These are phyloP conservation scores for Octodonta nipae DNA, from an alignment of 2,888 invertebrate genomes.

Conservation along the genomic window DNA sequence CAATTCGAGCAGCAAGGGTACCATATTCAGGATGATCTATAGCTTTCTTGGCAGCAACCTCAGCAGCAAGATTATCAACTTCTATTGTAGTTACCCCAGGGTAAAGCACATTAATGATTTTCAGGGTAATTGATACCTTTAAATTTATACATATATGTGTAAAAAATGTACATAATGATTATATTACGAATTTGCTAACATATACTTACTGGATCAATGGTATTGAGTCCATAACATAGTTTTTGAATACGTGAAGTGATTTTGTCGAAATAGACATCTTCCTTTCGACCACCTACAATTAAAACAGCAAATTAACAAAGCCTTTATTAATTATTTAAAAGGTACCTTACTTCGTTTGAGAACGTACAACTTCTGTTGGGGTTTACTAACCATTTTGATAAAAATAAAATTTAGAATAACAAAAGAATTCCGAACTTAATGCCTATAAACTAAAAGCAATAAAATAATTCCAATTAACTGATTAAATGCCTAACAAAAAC, in stretches of 20 bases:
- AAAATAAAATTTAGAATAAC: too few relatives aligned
- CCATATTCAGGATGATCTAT: slow-evolving; percentile 96
- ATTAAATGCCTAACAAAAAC: too few relatives aligned
- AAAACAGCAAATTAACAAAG: slow-evolving; percentile 1
- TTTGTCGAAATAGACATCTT: slow-evolving; percentile 92
- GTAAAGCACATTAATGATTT: slow-evolving; percentile 90
- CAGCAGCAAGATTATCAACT: slow-evolving; percentile 93
- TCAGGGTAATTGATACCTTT: slow-evolving; percentile 60
- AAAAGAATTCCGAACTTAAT: too few relatives aligned
- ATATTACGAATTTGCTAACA: too few relatives aligned
- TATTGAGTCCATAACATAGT: slow-evolving; percentile 87
- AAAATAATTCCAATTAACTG: too few relatives aligned
- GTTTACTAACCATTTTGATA: too few relatives aligned
- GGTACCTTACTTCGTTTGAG: too few relatives aligned
- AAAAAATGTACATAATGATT: too few relatives aligned
- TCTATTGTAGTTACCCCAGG: slow-evolving; percentile 94
- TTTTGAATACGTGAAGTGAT: slow-evolving; percentile 92
- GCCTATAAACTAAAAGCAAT: too few relatives aligned
- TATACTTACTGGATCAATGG: slow-evolving; percentile 80
- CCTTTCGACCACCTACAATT: slow-evolving; percentile 67
- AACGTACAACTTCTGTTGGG: too few relatives aligned
- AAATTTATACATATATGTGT: too few relatives aligned
- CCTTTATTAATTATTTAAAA: too few relatives aligned
- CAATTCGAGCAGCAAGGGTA: slow-evolving; percentile 67
- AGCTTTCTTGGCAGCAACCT: slow-evolving; percentile 96